Conservation (phyloP, 37 sponge, comb jelly and placozoan genomes). For the Halisarca cf. caerulea region DNA sequence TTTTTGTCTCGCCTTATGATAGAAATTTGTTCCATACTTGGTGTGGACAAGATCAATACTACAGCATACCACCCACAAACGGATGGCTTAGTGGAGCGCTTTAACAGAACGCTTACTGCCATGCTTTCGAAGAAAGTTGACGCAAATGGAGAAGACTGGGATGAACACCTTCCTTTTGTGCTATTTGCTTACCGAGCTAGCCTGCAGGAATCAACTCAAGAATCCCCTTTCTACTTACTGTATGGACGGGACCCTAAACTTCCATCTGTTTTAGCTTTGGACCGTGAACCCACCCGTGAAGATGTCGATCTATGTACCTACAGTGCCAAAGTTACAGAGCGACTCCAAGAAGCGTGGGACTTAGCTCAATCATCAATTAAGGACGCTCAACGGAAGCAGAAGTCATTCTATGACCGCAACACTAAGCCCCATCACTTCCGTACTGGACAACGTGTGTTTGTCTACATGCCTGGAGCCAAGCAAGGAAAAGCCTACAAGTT, state of each 20-base stretch:
- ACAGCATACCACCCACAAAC: slow-evolving; percentile 3
- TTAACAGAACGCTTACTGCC: background rate
- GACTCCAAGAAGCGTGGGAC: slow-evolving; percentile 39
- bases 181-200: background rate
- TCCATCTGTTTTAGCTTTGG: too few species aligned
- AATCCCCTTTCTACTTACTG: background rate
- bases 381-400: slow-evolving; percentile 50
- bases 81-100: background rate
- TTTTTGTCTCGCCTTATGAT: background rate
- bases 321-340: too few species aligned
- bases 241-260: background rate
- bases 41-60: slow-evolving; percentile 18
- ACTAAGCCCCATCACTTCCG: background rate
- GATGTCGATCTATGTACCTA: too few species aligned
- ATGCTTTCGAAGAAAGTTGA: background rate
- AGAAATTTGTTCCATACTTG: slow-evolving; percentile 7
- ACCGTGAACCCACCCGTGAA: too few species aligned
- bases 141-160: background rate
- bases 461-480: slow-evolving; percentile 45
- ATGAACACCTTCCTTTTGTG: background rate
- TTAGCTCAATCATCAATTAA: slow-evolving; percentile 8
- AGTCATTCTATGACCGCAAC: slow-evolving; percentile 34
- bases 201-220: background rate
- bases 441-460: slow-evolving; percentile 45
- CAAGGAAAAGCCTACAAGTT: slow-evolving; percentile 31